Conservation (phyloP, 1,140 invertebrate genomes). For the Musca vetustissima region DNA sequence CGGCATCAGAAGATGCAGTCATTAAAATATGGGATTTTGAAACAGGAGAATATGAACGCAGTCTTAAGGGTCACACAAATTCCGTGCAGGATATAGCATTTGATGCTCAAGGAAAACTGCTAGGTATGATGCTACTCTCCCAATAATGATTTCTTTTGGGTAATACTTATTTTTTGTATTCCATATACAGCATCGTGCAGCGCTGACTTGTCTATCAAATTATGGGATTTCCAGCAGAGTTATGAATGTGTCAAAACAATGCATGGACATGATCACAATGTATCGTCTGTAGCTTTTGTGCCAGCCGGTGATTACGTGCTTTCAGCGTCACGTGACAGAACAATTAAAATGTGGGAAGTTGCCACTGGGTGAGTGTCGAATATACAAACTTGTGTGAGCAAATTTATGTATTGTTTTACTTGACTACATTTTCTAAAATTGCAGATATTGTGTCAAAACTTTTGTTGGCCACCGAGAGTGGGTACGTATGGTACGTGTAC, state of each 20-base stretch:
- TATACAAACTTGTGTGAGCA: background rate
- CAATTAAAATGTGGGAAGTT: slow-evolving; percentile 99
- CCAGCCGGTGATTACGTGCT: slow-evolving; percentile 94
- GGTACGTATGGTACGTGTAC: slow-evolving; percentile 96
- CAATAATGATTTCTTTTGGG: background rate
- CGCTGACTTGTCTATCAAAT: slow-evolving; percentile 87
- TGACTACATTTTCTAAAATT: slow-evolving; percentile 22
- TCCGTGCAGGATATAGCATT: slow-evolving; percentile 98
- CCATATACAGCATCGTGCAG: slow-evolving; percentile 64
- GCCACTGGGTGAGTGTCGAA: slow-evolving; percentile 72
- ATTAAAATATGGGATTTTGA: slow-evolving; percentile 99
- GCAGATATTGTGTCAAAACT: slow-evolving; percentile 94
- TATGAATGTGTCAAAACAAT: slow-evolving; percentile 97
- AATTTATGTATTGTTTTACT: background rate
- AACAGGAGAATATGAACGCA: slow-evolving; percentile 96
- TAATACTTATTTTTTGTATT: background rate
- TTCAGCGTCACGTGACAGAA: slow-evolving; percentile 94
- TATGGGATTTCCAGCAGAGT: slow-evolving; percentile 95
- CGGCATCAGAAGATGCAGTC: slow-evolving; percentile 96
- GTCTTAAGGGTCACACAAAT: slow-evolving; percentile 97
- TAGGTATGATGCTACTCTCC: slow-evolving; percentile 63
- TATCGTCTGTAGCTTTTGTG: slow-evolving; percentile 94
- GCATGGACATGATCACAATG: slow-evolving; percentile 98
- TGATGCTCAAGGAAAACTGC: slow-evolving; percentile 86
- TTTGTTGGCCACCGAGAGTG: slow-evolving; percentile 95